These are phyloP conservation scores for Rugalucina vietnamica DNA, from an alignment of 2,888 invertebrate species.

Conservation along the genomic window DNA sequence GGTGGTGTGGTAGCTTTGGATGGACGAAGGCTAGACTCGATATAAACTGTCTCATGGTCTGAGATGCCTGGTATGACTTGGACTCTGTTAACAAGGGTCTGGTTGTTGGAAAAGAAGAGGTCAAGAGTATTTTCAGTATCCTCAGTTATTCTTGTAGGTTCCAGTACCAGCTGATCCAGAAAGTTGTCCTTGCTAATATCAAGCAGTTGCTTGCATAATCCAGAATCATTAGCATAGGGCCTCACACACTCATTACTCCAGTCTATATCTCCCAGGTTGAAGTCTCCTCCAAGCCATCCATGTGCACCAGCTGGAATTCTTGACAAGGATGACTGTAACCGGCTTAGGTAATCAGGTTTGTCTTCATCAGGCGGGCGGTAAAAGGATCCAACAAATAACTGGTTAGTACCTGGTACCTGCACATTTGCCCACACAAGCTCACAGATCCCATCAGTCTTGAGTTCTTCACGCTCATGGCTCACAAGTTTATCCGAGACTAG, in stretches of 20 bases:
- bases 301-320: constrained; percentile 1
- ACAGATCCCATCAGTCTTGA: background rate
- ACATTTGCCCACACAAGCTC: background rate
- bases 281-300: background rate
- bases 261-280: constrained; percentile 5
- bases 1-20: background rate
- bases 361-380: background rate
- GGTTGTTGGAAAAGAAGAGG: background rate
- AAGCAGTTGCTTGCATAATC: background rate
- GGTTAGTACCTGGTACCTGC: background rate
- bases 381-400: background rate
- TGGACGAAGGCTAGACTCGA: background rate
- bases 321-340: background rate
- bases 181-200: background rate
- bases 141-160: background rate
- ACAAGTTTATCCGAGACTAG: background rate
- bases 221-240: background rate
- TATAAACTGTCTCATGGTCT: background rate
- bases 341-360: background rate
- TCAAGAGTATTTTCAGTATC: background rate
- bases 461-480: background rate
- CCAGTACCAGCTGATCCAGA: background rate
- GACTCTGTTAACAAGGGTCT: background rate
- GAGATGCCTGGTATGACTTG: background rate
- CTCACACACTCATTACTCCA: background rate